Evolutionary conservation across 2,113 vertebrate species (phyloP).

Genomic region (Mesembrinibis cayennensis): DNA sequence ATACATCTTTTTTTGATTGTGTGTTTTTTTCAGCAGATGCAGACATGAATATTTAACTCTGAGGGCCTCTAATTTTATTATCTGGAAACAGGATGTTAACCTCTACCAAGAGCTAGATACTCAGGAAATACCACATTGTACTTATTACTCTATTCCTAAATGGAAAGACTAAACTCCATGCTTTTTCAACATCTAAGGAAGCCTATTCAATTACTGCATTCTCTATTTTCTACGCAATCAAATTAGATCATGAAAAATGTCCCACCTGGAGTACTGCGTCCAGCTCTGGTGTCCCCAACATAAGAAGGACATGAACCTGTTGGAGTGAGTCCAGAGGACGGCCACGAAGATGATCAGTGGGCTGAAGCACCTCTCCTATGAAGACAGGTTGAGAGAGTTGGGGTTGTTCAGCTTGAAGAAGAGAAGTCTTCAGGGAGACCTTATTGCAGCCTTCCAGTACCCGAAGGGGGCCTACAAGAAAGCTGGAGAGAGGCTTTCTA

Average conservation of each 20-base stretch:
- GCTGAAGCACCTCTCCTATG: no score
- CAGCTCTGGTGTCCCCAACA: no score
- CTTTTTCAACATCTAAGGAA: neutral
- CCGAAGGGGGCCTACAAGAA: no score
- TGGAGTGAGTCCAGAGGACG: no score
- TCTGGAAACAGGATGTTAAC: neutral
- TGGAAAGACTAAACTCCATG: neutral
- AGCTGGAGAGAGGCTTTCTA: no score
- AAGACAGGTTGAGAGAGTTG: no score
- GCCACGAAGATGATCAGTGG: no score
- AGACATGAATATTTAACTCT: neutral
- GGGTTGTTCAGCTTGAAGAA: no score
- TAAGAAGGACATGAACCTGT: no score
- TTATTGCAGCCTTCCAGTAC: no score
- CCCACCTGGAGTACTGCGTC: no score
- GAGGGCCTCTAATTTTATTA: neutral
- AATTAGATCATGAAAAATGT: neutral
- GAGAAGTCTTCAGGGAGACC: no score
- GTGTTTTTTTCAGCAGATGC: neutral
- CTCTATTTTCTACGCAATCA: neutral
- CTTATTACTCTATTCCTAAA: neutral
- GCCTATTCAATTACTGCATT: neutral
- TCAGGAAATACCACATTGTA: neutral
- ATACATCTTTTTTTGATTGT: neutral
- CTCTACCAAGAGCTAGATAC: neutral